phyloP scores from a whole-genome alignment of 2,888 invertebrate species.

The Candidula unifasciata region DNA sequence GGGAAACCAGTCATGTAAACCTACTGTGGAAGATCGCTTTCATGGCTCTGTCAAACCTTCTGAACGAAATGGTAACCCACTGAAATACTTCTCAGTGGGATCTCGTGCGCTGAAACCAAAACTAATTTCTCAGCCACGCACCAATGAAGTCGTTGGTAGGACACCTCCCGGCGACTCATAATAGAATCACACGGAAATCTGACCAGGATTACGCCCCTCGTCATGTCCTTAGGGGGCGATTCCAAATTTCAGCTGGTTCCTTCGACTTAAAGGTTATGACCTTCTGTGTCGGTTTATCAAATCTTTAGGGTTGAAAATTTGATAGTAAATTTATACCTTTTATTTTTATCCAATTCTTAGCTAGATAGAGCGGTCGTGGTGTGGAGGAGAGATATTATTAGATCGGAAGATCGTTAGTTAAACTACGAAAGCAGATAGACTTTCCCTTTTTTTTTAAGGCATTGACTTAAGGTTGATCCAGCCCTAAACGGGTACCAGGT shows the following conservation, averaged over 20 bases:
- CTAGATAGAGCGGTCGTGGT: no score
- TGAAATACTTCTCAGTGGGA: background rate
- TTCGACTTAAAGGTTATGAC: background rate
- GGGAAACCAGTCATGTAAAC: background rate
- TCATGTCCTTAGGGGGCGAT: background rate
- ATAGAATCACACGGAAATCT: background rate
- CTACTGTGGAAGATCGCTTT: background rate
- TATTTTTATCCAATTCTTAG: no score
- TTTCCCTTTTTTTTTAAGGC: no score
- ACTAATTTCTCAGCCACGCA: background rate
- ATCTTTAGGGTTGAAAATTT: no score
- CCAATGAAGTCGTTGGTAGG: background rate
- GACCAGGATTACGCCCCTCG: background rate
- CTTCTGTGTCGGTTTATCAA: background rate
- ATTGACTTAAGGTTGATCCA: no score
- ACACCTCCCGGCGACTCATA: background rate
- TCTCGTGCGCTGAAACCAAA: background rate
- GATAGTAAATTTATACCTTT: no score
- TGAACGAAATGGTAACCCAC: background rate
- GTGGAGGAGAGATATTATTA: no score
- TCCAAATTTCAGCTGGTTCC: no score
- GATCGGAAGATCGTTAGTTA: no score
- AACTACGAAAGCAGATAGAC: no score
- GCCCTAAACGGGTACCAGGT: no score
- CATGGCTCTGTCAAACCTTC: background rate